phyloP scores from a whole-genome alignment of 2,113 vertebrate species.

The Tor tambroides region DNA sequence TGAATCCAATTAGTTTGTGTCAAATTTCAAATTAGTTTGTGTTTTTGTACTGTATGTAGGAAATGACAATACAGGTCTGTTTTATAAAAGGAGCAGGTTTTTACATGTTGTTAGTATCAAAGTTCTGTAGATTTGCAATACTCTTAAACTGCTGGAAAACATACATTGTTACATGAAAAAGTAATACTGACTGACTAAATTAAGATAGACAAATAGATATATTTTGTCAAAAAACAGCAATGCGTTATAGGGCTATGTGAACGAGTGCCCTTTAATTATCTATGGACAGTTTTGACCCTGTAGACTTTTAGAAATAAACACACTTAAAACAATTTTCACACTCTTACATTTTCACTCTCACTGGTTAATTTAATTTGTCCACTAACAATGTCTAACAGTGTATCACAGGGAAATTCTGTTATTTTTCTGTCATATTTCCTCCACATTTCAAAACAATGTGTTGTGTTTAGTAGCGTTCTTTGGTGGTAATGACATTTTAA shows the following conservation, averaged over 20 bases:
- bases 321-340: not conserved
- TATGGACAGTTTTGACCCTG: not conserved
- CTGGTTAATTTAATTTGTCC: not conserved
- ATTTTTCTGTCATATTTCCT: no score
- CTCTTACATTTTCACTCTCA: not conserved
- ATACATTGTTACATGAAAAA: not conserved
- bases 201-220: not conserved
- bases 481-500: no score
- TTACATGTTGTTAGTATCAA: not conserved
- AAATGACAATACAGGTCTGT: not conserved
- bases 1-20: not conserved
- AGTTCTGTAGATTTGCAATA: no score
- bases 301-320: not conserved
- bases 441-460: no score
- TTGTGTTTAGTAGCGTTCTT: no score
- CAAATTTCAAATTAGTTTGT: no score
- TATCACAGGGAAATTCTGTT: no score
- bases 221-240: not conserved
- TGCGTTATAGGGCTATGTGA: not conserved
- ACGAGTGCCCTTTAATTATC: not conserved
- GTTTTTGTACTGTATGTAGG: no score
- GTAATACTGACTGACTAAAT: not conserved
- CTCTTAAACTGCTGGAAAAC: not conserved
- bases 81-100: not conserved
- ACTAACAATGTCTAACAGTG: not conserved